Conservation (phyloP, 2,797 vertebrate species). For the Siniperca obscura region DNA sequence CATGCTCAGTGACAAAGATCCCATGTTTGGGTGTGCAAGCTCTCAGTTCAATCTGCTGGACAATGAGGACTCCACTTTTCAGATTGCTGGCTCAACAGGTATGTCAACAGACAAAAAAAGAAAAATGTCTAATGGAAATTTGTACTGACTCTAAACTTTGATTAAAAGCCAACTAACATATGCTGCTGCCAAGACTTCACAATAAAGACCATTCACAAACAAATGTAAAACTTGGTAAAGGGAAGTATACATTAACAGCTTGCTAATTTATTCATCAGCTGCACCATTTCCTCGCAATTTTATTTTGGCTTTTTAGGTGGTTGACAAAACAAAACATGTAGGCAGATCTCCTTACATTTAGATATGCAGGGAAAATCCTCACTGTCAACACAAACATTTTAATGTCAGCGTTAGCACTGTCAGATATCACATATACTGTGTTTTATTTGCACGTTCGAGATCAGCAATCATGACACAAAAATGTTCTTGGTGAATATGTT, state of each 20-base stretch:
- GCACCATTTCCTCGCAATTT: background rate
- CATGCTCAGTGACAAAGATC: conserved; percentile 99
- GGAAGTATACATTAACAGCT: background rate
- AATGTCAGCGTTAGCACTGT: background rate
- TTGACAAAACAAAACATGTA: background rate
- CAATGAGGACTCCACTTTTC: conserved; percentile 93
- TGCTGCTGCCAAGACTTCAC: background rate
- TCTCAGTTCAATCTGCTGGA: conserved; percentile 97
- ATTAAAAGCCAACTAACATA: conserved; percentile 1
- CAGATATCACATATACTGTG: background rate
- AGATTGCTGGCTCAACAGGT: conserved; percentile 93
- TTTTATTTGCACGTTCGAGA: background rate
- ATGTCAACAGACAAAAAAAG: conserved; percentile 55
- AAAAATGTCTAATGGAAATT: conserved; percentile 2
- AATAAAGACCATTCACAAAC: background rate
- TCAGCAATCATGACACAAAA: background rate
- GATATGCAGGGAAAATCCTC: conserved; percentile 4
- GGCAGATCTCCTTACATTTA: background rate
- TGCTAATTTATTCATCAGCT: conserved; percentile 1
- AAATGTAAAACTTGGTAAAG: background rate
- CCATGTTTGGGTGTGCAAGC: conserved; percentile 99
- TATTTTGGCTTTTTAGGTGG: background rate
- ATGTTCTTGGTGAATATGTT: background rate
- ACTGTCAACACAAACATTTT: conserved; percentile 9
- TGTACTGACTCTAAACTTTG: background rate